These are phyloP conservation scores for Brachionichthys hirsutus DNA, from an alignment of 2,113 vertebrate species.

Conservation along the genomic window DNA sequence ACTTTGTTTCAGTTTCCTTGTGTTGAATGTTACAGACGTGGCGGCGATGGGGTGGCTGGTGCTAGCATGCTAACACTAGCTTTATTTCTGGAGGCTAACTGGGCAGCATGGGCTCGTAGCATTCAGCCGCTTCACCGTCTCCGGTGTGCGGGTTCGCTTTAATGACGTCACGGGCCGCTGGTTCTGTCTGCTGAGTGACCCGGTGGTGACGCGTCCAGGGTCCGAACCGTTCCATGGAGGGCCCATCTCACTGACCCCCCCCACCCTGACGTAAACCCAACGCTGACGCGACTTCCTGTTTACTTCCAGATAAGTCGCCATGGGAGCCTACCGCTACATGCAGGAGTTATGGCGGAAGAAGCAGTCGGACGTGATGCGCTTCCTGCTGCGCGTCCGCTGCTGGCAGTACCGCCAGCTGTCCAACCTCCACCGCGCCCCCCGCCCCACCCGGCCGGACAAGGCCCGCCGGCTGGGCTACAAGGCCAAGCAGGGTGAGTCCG, in stretches of 20 bases:
- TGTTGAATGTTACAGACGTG: no score
- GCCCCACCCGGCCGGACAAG: conserved; percentile 92
- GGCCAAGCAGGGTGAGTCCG: conserved; percentile 89
- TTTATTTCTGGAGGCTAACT: background rate
- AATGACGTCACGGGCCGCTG: no score
- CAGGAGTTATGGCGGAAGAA: conserved; percentile 99
- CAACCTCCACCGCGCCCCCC: conserved; percentile 87
- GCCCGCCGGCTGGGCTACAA: conserved; percentile 96
- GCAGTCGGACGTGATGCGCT: conserved; percentile 97
- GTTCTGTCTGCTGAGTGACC: no score
- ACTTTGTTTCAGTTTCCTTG: no score
- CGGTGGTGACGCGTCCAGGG: no score
- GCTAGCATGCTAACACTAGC: conserved; percentile 22
- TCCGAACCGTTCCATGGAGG: no score
- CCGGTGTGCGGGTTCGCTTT: no score
- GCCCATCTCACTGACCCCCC: no score
- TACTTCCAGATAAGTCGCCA: conserved; percentile 78
- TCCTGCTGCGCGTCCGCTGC: conserved; percentile 91
- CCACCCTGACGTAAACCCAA: no score
- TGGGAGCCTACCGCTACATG: conserved; percentile 98
- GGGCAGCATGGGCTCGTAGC: background rate
- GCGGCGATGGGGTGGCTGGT: background rate
- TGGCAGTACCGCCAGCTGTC: conserved; percentile 98
- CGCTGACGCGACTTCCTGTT: no score
- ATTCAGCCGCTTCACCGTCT: no score